Conservation (phyloP, 2,888 invertebrate genomes). For the Choreutis nemorana region DNA sequence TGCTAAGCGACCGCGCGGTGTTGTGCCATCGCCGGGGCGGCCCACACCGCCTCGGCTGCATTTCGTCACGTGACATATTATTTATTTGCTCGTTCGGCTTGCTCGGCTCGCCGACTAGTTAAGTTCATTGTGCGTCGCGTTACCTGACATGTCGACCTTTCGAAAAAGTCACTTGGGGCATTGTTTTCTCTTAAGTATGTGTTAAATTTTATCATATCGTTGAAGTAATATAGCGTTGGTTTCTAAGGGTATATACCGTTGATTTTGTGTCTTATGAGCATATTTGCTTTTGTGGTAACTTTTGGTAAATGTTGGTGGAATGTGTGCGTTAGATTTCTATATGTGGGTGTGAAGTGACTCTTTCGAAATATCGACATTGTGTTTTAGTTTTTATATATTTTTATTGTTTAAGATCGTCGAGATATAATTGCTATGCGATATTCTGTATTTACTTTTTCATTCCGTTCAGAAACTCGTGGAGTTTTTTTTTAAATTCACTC, state of each 20-base stretch:
- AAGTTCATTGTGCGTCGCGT: constrained; percentile 44
- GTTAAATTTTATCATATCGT: constrained; percentile 5
- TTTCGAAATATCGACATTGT: not conserved
- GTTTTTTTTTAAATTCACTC: not conserved
- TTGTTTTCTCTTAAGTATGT: constrained; percentile 4
- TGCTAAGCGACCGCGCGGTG: constrained; percentile 40
- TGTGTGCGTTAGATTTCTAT: too few relatives aligned
- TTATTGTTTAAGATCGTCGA: too few relatives aligned
- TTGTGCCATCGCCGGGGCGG: constrained; percentile 40
- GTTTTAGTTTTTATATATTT: too few relatives aligned
- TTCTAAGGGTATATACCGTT: too few relatives aligned
- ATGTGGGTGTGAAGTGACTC: not conserved
- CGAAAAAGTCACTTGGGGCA: constrained; percentile 19
- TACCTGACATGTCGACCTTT: constrained; percentile 42
- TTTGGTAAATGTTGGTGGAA: too few relatives aligned
- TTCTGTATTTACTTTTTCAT: not conserved
- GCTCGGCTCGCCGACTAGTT: too few relatives aligned
- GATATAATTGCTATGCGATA: not conserved
- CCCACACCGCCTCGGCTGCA: constrained; percentile 24
- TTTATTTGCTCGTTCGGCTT: constrained; percentile 41
- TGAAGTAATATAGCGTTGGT: too few relatives aligned
- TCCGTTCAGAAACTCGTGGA: not conserved
- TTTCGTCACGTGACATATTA: constrained; percentile 44
- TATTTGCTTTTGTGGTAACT: too few relatives aligned
- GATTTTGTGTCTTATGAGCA: too few relatives aligned